phyloP scores from a whole-genome alignment of 2,113 vertebrate species.

The Notiomystis cincta region DNA sequence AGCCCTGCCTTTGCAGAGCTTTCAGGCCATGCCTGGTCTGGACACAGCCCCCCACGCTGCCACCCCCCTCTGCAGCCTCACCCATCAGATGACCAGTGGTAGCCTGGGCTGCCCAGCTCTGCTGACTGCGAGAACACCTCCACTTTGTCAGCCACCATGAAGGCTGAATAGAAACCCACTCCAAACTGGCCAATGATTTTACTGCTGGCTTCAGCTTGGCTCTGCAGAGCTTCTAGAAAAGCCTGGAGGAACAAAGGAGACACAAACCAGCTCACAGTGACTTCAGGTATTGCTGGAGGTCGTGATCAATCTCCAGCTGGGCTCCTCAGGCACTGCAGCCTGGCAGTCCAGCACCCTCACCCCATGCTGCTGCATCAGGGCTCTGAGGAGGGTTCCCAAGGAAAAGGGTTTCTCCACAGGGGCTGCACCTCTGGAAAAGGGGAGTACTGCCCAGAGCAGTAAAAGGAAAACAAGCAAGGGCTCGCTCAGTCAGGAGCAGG shows the following conservation, averaged over 20 bases:
- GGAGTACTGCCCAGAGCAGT: background rate
- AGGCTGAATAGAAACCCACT: constrained; percentile 96
- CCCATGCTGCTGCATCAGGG: background rate
- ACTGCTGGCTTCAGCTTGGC: constrained; percentile 84
- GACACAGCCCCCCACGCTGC: background rate
- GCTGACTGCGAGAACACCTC: constrained; percentile 87
- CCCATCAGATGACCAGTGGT: constrained; percentile 95
- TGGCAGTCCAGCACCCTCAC: background rate
- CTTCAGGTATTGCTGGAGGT: background rate
- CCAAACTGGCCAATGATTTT: constrained; percentile 97
- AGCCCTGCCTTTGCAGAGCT: background rate
- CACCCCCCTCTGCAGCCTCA: constrained; percentile 53
- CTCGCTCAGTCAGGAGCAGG: fast-evolving
- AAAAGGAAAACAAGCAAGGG: background rate
- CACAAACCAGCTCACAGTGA: background rate
- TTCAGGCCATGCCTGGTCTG: background rate
- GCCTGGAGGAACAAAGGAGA: constrained; percentile 69
- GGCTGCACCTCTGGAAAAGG: background rate
- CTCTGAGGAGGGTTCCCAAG: background rate
- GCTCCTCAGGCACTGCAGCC: background rate
- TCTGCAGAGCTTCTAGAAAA: constrained; percentile 89
- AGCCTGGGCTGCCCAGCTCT: constrained; percentile 72
- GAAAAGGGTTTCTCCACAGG: background rate
- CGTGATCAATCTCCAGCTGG: background rate
- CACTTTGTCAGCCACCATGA: constrained; percentile 92